Base-by-base conservation (phyloP, 2,888 invertebrate species). In the Phlogophora meticulosa region DNA sequence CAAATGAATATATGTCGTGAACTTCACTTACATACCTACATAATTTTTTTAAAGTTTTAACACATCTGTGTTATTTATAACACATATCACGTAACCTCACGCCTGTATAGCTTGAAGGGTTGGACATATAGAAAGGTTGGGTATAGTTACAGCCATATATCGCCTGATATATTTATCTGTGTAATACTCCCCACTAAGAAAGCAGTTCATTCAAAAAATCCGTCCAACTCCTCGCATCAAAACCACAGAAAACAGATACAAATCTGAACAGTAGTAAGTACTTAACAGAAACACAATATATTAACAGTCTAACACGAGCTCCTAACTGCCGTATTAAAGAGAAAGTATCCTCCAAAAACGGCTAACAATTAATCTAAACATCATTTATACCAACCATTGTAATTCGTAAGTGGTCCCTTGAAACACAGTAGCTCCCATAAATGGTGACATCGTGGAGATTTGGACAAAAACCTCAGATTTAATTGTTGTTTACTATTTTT, bases 371-470 rank as follows among this genome's bases (percentile, higher is more conserved):
- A 81, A 81, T 78, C 81, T 82, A 59, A 78, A 60, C 53, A 72
- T 81, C 72, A 66, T 72, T 65, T 72, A 72, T 57, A 65, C 68
- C 40, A 59, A 55, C 61, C 67, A 77, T 77, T 81, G 81, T 81
- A 63, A 68, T 59, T 58, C 80, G 62, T 83, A 87, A 87, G 81
- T 86, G 83, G 88, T 80, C 79, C 89, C 81, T 82, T 78, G 72
- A 82, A 82, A 85, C 86, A 87, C 88, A 79, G 90, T 88, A 88
- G 89, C 88, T 43, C 42, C 74, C 61, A 83, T 87, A 81, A 87
- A 89, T 78, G 88, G 76, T 80, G 62, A 77, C 77, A 81, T 90
- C 90, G 90, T 90, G 90, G 82, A 76, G 80, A 87, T 90, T 86
- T 87, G 87, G 88, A 84, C 87, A 85, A 85, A 88, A 89, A 85